These are phyloP conservation scores for Resseliella maxima DNA, from an alignment of 2,888 invertebrate genomes.

Conservation along the genomic window DNA sequence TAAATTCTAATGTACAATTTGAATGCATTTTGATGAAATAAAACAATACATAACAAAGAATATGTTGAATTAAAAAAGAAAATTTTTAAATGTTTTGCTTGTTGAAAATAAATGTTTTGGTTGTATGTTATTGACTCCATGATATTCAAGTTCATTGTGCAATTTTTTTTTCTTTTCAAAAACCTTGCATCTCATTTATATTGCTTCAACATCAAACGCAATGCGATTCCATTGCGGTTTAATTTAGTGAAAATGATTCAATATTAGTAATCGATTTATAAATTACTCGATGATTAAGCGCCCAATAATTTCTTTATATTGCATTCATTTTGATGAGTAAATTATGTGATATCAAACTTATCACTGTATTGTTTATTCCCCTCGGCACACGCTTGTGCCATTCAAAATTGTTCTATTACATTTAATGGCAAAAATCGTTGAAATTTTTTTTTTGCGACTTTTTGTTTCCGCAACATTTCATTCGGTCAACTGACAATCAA, in stretches of 20 bases:
- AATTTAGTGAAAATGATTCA: background rate
- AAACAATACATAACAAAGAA: background rate
- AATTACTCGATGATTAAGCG: background rate
- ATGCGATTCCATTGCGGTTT: background rate
- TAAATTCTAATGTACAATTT: background rate
- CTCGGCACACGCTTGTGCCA: too few relatives aligned
- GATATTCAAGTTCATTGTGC: conserved; percentile 10
- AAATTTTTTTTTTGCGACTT: too few relatives aligned
- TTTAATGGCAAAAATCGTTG: too few relatives aligned
- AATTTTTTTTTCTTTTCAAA: background rate
- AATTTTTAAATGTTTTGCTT: background rate
- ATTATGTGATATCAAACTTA: background rate
- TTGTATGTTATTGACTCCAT: background rate
- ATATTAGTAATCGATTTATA: background rate
- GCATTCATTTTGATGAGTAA: background rate
- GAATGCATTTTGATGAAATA: background rate
- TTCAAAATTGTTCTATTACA: too few relatives aligned
- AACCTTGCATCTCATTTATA: background rate
- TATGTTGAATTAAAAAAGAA: background rate
- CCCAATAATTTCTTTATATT: background rate
- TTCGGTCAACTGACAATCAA: too few relatives aligned
- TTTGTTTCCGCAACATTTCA: too few relatives aligned
- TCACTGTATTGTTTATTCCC: too few relatives aligned
- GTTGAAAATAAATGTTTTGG: background rate
- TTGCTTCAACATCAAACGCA: background rate